Evolutionary conservation across 2,113 vertebrate species (phyloP).

Genomic region (human): DNA sequence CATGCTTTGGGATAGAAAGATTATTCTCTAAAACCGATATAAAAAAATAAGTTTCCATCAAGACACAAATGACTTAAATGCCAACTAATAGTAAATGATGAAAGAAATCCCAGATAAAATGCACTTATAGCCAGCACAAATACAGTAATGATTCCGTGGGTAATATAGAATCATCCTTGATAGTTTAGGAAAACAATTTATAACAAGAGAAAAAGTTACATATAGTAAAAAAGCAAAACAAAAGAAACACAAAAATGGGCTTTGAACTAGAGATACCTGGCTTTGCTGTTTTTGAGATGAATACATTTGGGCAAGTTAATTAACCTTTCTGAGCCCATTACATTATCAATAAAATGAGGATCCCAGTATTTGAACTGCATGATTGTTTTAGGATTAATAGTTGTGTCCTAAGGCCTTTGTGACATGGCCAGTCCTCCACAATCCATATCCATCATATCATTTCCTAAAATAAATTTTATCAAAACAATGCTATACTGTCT

Average conservation of each 20-base stretch:
- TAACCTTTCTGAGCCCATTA: neutral
- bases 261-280: neutral
- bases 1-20: neutral
- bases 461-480: neutral
- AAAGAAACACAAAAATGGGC: neutral
- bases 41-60: neutral
- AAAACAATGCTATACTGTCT: neutral
- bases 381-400: neutral
- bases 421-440: neutral
- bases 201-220: neutral
- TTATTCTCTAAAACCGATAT: neutral
- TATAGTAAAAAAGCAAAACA: neutral
- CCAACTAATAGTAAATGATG: neutral
- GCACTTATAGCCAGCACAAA: neutral
- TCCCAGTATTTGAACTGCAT: neutral
- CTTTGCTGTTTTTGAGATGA: neutral
- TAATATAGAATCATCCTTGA: neutral
- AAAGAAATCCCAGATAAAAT: conserved; percentile 8
- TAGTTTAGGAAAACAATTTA: neutral
- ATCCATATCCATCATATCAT: neutral
- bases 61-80: neutral
- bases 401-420: neutral
- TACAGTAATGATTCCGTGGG: neutral
- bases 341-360: neutral
- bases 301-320: neutral